Evolutionary conservation across 2,888 invertebrate species (phyloP), one percentile per base, ranked within the genome.

Genomic region (Amphiduros pacificus): DNA sequence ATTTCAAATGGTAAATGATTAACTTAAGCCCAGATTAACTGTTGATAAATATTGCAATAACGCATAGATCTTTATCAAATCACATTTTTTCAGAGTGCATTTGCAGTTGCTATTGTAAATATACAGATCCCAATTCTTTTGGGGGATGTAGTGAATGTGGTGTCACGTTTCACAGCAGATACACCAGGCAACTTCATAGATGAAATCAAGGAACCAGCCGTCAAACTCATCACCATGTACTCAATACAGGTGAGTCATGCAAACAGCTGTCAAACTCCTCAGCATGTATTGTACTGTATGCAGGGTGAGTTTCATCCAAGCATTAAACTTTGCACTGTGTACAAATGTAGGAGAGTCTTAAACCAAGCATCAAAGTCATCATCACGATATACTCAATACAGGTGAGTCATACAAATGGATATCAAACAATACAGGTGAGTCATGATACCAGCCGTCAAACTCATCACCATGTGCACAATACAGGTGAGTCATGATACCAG

Each of bases 111-210:
- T 17, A 85, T 91, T 68, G 85, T 94, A 62, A 96, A 95, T 79
- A 91, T 95, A 61, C 89, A 92, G 84, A 92, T 95, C 73, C 95
- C 95, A 0, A 88, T 90, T 62, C 84, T 91, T 74, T 85, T 95
- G 62, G 94, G 94, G 26, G 88, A 88, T 51, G 85, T 94, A 31
- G 90, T 94, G 22, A 94, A 95, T 84, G 88, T 89, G 1, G 83
- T 92, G 49, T 87, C 90, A 0, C 85, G 86, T 52, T 78, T 77
- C 65, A 69, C 76, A 17, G 63, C 66, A 26, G 71, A 71, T 28
- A 72, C 60, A 14, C 63, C 67, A 0, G 64, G 59, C 3, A 68
- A 73, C 60, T 77, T 79, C 65, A 31, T 77, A 1, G 65, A 72
- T 6, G 75, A 76, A 26, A 73, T 81, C 14, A 87, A 86, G 74